phyloP scores from a whole-genome alignment of 2,888 invertebrate genomes.

The Seira sanloemensis region DNA sequence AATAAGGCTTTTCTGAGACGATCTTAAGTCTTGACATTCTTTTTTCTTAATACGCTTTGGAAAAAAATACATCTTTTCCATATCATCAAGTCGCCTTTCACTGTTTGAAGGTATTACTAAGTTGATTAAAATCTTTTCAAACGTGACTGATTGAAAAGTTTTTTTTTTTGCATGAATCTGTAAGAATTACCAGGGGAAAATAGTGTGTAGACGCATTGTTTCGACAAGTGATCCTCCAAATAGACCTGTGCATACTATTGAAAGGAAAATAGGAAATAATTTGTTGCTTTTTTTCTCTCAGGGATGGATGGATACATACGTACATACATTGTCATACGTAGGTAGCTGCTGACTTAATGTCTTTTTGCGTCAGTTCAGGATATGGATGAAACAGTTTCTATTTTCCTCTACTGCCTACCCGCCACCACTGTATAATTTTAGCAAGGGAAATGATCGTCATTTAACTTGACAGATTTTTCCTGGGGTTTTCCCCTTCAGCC shows the following conservation, averaged over 20 bases:
- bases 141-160: not conserved
- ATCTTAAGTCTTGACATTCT: no score
- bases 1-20: not conserved
- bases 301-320: not conserved
- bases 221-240: not conserved
- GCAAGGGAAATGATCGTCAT: conserved; percentile 13
- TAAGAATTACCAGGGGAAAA: not conserved
- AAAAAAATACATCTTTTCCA: not conserved
- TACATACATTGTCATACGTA: not conserved
- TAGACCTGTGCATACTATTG: not conserved
- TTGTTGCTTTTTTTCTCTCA: not conserved
- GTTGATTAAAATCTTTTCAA: not conserved
- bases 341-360: not conserved
- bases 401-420: no score
- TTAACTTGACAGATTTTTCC: conserved; percentile 24
- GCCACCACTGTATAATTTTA: not conserved
- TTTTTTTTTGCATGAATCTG: not conserved
- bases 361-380: not conserved
- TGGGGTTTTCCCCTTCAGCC: not conserved
- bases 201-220: not conserved
- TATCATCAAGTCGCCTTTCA: not conserved
- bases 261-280: not conserved
- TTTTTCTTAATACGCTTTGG: not conserved
- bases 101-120: not conserved
- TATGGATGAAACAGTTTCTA: no score